phyloP scores from a whole-genome alignment of 2,797 vertebrate species.

The Agapornis canus region DNA sequence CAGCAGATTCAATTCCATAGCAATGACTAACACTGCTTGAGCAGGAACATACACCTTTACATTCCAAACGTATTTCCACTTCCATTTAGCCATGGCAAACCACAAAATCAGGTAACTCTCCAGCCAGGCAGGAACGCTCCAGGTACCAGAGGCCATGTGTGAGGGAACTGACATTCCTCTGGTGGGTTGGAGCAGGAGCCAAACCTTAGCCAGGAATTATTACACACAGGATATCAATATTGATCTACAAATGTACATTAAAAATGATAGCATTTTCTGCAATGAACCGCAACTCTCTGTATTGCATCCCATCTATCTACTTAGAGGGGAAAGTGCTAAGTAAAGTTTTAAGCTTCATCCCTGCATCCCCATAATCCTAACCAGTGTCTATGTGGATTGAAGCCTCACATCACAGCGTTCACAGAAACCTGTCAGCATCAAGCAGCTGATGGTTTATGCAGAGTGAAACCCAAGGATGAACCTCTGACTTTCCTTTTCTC shows the following conservation, averaged over 20 bases:
- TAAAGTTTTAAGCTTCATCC: neutral
- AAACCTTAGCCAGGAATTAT: neutral
- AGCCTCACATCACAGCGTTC: neutral
- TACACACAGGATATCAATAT: neutral
- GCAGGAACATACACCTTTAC: neutral
- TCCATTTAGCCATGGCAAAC: neutral
- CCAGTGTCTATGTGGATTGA: rapidly evolving
- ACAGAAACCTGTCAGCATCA: neutral
- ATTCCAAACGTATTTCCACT: neutral
- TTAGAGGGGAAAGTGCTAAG: neutral
- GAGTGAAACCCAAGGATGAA: neutral
- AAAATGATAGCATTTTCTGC: neutral
- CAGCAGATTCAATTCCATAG: neutral
- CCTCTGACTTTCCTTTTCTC: neutral
- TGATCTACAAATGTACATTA: neutral
- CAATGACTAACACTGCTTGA: neutral
- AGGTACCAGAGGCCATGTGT: neutral
- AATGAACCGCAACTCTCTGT: too few relatives aligned
- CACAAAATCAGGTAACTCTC: neutral
- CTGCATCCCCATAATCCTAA: neutral
- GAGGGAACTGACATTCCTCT: neutral
- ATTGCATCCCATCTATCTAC: neutral
- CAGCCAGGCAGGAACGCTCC: neutral
- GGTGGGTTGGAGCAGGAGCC: neutral
- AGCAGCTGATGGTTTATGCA: neutral